Conservation (phyloP, 2,113 vertebrate species). For the Isichthys henryi region DNA sequence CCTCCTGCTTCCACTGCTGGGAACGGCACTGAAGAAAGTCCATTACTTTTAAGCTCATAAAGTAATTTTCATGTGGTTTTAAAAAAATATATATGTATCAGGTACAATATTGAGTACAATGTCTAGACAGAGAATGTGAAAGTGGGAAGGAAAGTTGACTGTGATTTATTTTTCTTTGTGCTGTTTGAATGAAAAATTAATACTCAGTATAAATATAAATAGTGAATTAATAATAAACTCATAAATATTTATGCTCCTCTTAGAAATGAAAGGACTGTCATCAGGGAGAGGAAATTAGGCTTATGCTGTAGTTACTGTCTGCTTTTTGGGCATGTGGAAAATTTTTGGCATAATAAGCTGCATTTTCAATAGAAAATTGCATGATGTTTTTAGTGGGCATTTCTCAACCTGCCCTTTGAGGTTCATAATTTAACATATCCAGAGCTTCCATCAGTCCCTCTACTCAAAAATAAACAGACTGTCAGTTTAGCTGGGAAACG, state of each 20-base stretch:
- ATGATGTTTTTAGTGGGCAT: neutral
- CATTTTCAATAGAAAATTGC: neutral
- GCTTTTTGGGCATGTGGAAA: neutral
- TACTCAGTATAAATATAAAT: constrained; percentile 14
- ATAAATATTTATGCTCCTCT: constrained; percentile 16
- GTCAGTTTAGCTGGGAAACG: constrained; percentile 15
- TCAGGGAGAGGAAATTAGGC: constrained; percentile 13
- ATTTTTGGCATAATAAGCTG: constrained; percentile 11
- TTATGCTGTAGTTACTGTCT: neutral
- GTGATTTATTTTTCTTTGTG: neutral
- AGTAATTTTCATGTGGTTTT: neutral
- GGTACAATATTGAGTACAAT: neutral
- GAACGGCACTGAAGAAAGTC: neutral
- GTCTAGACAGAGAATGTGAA: neutral
- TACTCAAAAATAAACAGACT: neutral
- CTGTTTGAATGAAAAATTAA: constrained; percentile 14
- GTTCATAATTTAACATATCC: constrained; percentile 13
- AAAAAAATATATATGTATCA: neutral
- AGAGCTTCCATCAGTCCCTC: neutral
- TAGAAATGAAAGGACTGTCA: neutral
- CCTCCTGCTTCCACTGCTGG: neutral
- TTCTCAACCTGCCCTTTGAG: neutral
- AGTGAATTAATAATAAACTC: constrained; percentile 12
- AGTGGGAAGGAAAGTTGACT: neutral
- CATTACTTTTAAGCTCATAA: neutral